Evolutionary conservation across 1,140 invertebrate species (phyloP), one percentile per base, ranked within the genome.

Genomic region (Neelides sp.): DNA sequence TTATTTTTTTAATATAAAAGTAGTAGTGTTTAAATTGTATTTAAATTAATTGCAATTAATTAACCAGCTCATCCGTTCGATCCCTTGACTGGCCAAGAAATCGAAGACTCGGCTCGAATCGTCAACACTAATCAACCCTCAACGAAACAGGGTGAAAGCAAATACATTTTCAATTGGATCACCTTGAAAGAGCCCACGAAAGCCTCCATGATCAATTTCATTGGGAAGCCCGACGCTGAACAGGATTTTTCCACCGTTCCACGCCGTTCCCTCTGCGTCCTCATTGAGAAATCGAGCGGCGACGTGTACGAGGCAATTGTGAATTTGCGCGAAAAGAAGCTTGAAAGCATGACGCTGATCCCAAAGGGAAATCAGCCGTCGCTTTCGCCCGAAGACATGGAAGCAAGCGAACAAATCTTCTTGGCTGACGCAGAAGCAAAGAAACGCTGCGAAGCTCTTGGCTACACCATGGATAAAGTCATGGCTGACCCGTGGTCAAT

Each of bases 401-500:
- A n/a, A 2, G 50, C 4, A 20, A n/a, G 19, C 2, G 43, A 46
- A 15, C 13, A 13, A 26, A 30, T 47, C 15, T 22, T 30, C 4
- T 13, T 24, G 4, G 27, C 46, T 4, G 44, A 52, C 23, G 12
- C 35, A 2, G 13, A 13, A 7, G 50, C 48, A 4, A 8, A 15
- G 12, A 15, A 27, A 30, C 7, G 50, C 3, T 40, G 32, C 17
- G 7, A 27, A 4, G 15, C 24, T 20, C 23, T 47, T 2, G 50
- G 50, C 17, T 46, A 19, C 35, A 12, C 7, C 24, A 45, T 48
- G 50, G 43, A 37, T 8, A 26, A 19, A 13, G 50, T 52, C 8
- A 17, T 4, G 17, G 35, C 20, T 4, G 50, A 52, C 4, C 22
- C 28, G n/a, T 52, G 50, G 50, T 52, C 35, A 4, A 36, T 51